Evolutionary conservation across 2,888 invertebrate species (phyloP), one percentile per base, ranked within the genome.

Genomic region (Erebia epiphron): DNA sequence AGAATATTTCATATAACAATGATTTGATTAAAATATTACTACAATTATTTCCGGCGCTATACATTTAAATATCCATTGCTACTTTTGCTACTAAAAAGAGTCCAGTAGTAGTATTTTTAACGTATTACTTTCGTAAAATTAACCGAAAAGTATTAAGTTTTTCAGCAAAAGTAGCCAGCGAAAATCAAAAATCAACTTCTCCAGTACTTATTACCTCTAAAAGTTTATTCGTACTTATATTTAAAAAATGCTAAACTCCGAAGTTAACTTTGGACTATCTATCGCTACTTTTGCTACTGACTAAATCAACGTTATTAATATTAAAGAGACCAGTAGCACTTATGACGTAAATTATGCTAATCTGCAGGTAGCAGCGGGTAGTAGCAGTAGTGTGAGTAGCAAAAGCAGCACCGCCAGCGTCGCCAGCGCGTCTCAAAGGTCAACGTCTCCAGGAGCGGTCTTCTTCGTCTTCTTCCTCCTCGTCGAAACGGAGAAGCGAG

Each of bases 391-490:
- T 8, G 16, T 57, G 21, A 18, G 46, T 50, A 52, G 66, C 66
- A 66, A 67, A 41, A 58, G 67, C 49, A 49, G 67, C 57, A 18
- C 60, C 68, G 71, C 68, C 71, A 68, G 68, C 57, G 56, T 41
- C 58, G 58, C 68, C 68, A 68, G 71, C 71, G 71, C 11, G 5
- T 7, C 3, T 67, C 67, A 66, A 65, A 41, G 78, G 94, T 95
- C 96, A 98, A 96, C 98, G 98, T 76, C 98, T 94, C 98, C 98
- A 98, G 41, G 98, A 97, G 76, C 98, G 95, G 79, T 97, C 96
- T 86, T 97, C 97, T 57, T 97, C 96, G 14, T 97, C 97, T 60
- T 98, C 98, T 65, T 98, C 98, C 74, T 98, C 98, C 81, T 98
- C 98, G 77, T 98, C 98, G 82, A 98, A 98, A 77, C 98, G 96